Base-by-base conservation (phyloP, 35 echinoderm and acorn worm genomes). In the Heliocidaris erythrogramma region DNA sequence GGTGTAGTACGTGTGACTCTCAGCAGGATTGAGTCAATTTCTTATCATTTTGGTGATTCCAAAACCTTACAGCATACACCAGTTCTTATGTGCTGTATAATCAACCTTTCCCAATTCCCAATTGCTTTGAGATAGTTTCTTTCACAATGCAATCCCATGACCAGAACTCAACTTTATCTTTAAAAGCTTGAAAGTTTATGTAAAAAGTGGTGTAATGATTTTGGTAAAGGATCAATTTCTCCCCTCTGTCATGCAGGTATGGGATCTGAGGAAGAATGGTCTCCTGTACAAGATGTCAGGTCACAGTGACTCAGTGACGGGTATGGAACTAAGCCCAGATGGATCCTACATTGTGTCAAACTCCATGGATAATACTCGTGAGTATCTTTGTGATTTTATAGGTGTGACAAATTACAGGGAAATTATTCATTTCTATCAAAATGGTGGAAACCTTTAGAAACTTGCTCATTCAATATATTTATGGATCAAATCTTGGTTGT, bases 351-450 rank as follows among this genome's bases (percentile, higher is more conserved):
- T 99, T 14, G 88, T 97, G 5, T 96, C 97, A 59, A 97, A 97
- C 92, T 95, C 97, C 24, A 99, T 99, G 98, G 98, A 99, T 93
- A 97, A 96, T 88, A 99, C 98, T 95, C 94, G 98, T 99, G 93
- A 91, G 96, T 96, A 24, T 89, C 2, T 30, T 27, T 50, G 59
- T 71, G 48, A 56, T 92, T 30, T 90, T 48, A 7, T 32, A 32
- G 42, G 30, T 88, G 35, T 42, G 35, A 42, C 35, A 42, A 42
- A 42, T 0, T 42, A 42, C 35, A 3, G 3, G 35, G 35, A 42
- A 35, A 30, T 85, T 90, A 30, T 90, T 88, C 0, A 32, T 91
- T 91, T 30, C 89, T 6, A 13, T 91, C 27, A 91, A 42, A 18
- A 47, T 17, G 11, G 2, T 5, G 9, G 13, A 91, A 42, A 29